These are phyloP conservation scores for Melospiza georgiana DNA, from an alignment of 2,113 vertebrate species.

Conservation along the genomic window DNA sequence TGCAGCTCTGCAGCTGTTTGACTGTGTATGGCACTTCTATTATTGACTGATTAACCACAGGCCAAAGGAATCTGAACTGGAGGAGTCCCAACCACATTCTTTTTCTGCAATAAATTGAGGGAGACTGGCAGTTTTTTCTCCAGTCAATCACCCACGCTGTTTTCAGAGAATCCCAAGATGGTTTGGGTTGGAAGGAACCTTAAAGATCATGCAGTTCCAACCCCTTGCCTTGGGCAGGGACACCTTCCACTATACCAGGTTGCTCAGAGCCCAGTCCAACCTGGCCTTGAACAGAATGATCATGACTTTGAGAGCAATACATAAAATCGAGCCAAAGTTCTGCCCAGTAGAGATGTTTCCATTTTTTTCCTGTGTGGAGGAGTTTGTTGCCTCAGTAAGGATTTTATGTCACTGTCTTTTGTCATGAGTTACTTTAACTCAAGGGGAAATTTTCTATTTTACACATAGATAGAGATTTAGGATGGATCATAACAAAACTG, in stretches of 20 bases:
- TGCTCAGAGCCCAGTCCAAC: neutral
- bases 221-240: neutral
- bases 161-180: neutral
- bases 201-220: neutral
- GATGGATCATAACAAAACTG: neutral
- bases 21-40: neutral
- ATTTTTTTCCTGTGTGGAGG: neutral
- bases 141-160: accelerated
- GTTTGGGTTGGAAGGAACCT: neutral
- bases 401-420: neutral
- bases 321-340: neutral
- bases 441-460: neutral
- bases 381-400: neutral
- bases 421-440: neutral
- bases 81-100: neutral
- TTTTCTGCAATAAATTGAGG: neutral
- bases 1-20: neutral
- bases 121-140: neutral
- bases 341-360: neutral
- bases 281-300: neutral
- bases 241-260: neutral
- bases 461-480: neutral
- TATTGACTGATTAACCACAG: neutral
- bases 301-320: neutral
- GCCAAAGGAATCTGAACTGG: neutral